Evolutionary conservation across 1,140 invertebrate species (phyloP), one percentile per base, ranked within the genome.

Genomic region (Drosophila subobscura): DNA sequence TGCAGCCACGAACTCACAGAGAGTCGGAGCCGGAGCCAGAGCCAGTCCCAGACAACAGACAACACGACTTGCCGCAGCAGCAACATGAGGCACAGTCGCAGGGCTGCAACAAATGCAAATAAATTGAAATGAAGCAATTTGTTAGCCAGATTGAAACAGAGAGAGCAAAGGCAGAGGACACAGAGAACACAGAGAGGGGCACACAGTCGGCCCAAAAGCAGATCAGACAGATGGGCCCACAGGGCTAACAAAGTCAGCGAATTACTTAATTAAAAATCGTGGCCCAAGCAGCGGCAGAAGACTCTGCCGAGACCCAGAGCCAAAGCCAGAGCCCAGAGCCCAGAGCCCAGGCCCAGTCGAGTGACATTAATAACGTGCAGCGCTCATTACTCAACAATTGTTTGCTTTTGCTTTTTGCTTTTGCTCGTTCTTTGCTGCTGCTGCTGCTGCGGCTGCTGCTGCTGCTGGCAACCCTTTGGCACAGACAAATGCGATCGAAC

Each of bases 261-360:
- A 90, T 90, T 88, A 90, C 88, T 90, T 90, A 90, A 90, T 90
- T 90, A 90, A 90, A 90, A 90, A 80, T 80, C 88, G 86, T 88
- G 86, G 72, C 71, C 70, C 74, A 42, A 76, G 72, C 16, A 61
- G 27, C 54, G 60, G 59, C 51, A 61, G 60, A 8, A 37, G 53
- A 70, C 58, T 41, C 8, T 20, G 5, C 8, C 6, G 25, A 37
- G 22, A 52, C 47, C 54, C 37, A 20, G 45, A 16, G 45, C 40
- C 27, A 40, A 10, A 47, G 10, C 37, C 5, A 56, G 16, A 3
- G 25, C 44, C 14, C 0, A 42, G 6, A 12, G 12, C 14, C 41
- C 25, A 22, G 14, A 14, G n/a, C 44, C 12, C 44, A 23, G 7
- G 22, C 54, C 20, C 16, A 20, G 16, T 20, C 49, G 51, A 83